Percentiles rank a stretch among this genome's conserved stretches.
Evolutionary conservation across 92 coral and sea anemone genomes (phyloP).

Genomic region (Anthopleura xanthogrammica): DNA sequence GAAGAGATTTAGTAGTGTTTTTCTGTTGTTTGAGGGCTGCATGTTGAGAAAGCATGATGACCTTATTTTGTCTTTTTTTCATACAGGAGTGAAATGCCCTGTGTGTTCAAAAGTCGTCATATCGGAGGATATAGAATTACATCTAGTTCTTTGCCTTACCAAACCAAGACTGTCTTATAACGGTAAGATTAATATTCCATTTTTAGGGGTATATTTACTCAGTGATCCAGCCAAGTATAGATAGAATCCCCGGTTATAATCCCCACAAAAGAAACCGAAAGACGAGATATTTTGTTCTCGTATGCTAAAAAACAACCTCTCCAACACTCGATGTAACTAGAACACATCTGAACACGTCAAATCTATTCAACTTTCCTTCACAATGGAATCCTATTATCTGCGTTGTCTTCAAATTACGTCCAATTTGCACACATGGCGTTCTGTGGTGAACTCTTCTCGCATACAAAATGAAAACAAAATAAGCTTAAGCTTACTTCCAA

Average conservation of each 20-base stretch:
- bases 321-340: background rate
- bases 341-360: background rate
- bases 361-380: background rate
- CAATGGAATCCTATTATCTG: background rate
- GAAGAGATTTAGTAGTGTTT: background rate
- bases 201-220: background rate
- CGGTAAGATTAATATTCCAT: slow-evolving; percentile 51
- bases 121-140: slow-evolving; percentile 91
- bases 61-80: slow-evolving; percentile 19
- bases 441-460: slow-evolving; percentile 3
- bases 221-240: slow-evolving; percentile 3
- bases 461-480: slow-evolving; percentile 1
- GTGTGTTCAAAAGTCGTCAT: slow-evolving; percentile 95
- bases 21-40: background rate
- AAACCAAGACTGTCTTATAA: slow-evolving; percentile 97
- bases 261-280: background rate
- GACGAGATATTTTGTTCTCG: background rate
- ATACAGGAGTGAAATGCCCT: slow-evolving; percentile 93
- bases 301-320: background rate
- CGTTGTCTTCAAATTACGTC: background rate
- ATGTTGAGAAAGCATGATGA: background rate
- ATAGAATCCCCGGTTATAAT: background rate
- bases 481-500: background rate
- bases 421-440: slow-evolving; percentile 2
- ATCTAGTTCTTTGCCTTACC: slow-evolving; percentile 95